These are phyloP conservation scores for Eurystomus glaucurus DNA, from an alignment of 2,797 vertebrate genomes.

Conservation along the genomic window DNA sequence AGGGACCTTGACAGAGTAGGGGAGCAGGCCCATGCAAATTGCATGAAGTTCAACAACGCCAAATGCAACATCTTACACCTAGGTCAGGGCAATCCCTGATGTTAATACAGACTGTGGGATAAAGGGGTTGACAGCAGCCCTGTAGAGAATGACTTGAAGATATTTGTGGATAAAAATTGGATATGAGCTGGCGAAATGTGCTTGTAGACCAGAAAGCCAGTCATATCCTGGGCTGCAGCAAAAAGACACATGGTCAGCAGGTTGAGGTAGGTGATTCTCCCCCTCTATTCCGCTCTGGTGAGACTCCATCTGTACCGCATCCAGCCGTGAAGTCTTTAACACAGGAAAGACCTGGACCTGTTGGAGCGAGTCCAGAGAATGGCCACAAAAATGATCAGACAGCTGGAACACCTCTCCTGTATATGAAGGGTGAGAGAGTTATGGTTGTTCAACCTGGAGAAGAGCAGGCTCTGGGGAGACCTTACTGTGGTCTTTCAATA, in stretches of 20 bases:
- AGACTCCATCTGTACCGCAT: too few relatives aligned
- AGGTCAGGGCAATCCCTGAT: too few relatives aligned
- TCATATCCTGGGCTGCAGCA: too few relatives aligned
- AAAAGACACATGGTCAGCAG: not conserved
- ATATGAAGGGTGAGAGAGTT: not conserved
- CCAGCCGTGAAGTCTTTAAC: too few relatives aligned
- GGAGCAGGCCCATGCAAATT: rapidly evolving
- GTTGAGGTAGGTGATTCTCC: not conserved
- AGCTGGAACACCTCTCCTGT: not conserved
- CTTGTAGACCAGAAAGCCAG: not conserved
- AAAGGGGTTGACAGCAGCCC: too few relatives aligned
- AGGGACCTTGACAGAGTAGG: not conserved
- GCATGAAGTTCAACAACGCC: not conserved
- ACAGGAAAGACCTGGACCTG: not conserved
- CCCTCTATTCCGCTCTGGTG: too few relatives aligned
- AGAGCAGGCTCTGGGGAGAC: not conserved
- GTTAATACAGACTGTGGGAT: too few relatives aligned
- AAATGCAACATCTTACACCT: too few relatives aligned
- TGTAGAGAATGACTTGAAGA: too few relatives aligned
- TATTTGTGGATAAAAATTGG: not conserved
- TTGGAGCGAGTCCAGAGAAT: rapidly evolving
- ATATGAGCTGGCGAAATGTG: not conserved
- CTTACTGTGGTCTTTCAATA: not conserved
- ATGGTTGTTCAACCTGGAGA: not conserved
- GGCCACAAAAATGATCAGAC: not conserved